Evolutionary conservation across 53 echinoderm and acorn worm species (phyloP), one percentile per base, ranked within the genome.

Genomic region (Stichopus horrens): DNA sequence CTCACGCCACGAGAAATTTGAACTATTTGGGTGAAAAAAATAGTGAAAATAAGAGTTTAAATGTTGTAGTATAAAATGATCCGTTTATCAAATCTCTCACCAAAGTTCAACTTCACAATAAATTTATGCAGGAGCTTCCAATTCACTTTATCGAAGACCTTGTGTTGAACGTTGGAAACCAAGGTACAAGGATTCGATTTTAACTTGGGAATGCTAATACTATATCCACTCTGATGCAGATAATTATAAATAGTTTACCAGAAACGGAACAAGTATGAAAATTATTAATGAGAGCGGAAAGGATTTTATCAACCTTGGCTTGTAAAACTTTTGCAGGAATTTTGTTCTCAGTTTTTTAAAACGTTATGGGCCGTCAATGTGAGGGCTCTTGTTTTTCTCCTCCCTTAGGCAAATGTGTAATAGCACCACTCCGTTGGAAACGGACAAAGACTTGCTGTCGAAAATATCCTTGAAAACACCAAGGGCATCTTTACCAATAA

Each of bases 101-200:
- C 91, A 67, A 88, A 91, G 6, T 88, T 91, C 6, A 91, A 20
- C 18, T 21, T 84, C 4, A 8, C 7, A 16, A 88, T 63, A 16
- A 88, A 88, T 63, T 76, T 85, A 52, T 84, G 59, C 55, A 88
- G 18, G 68, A 91, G 88, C 0, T 8, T 57, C 91, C 85, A 91
- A 67, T 91, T 52, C 5, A 91, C 91, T 22, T 91, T 91, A 84
- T 91, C 91, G 85, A 91, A 91, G 6, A 89, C 91, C 23, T 91
- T 91, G 22, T 89, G 85, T 57, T 91, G 91, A 5, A 88, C 91
- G 5, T 88, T 20, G 5, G 91, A 88, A 21, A 91, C 75, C 10
- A 91, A 21, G 23, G 91, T 88, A 37, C 88, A 88, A 9, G 84
- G 9, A n/a, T 65, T 76, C 14, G 68, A 76, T 54, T 57, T 73